Evolutionary conservation across 2,888 invertebrate species (phyloP), one percentile per base, ranked within the genome.

Genomic region (Apodemia zela): DNA sequence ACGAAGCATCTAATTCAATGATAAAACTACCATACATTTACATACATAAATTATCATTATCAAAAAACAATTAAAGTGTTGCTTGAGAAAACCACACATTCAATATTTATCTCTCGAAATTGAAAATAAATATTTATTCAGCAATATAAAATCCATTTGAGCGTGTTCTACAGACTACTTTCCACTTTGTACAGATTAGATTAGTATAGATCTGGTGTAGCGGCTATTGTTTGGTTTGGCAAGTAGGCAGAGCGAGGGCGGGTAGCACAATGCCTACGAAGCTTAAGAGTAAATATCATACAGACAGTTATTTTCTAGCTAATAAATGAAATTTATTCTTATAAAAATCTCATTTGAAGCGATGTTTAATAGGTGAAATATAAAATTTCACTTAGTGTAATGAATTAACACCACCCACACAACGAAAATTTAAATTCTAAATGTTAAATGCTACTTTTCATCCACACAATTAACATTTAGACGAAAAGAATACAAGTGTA

Each of bases 171-270:
- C 51, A 54, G 51, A 54, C 51, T 54, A 54, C 51, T 62, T 42
- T 38, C 58, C 62, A 59, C 62, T 62, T 62, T 62, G 59, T 58
- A 47, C 59, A 42, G 81, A 82, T 79, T 79, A 80, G 76, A 81
- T 79, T 75, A 75, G 72, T 73, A 76, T 75, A 78, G 75, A 77
- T 81, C 78, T 76, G 76, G 74, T 73, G 72, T 68, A 62, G 67
- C 67, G 75, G 72, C 75, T 70, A 80, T 85, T 85, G 84, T 85
- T 80, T 76, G 73, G 67, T 71, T 73, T 72, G 73, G 76, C 76
- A 79, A 80, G 78, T 71, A 70, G 64, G 68, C 67, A 42, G 42
- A 42, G 15, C 42, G 42, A 42, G 42, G 42, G 42, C 42, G 42
- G 42, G 42, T 42, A 42, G 42, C 6, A 42, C 42, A 42, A 42